Conservation (phyloP, 2,797 vertebrate genomes). For the Crocodylus rhombifer region DNA sequence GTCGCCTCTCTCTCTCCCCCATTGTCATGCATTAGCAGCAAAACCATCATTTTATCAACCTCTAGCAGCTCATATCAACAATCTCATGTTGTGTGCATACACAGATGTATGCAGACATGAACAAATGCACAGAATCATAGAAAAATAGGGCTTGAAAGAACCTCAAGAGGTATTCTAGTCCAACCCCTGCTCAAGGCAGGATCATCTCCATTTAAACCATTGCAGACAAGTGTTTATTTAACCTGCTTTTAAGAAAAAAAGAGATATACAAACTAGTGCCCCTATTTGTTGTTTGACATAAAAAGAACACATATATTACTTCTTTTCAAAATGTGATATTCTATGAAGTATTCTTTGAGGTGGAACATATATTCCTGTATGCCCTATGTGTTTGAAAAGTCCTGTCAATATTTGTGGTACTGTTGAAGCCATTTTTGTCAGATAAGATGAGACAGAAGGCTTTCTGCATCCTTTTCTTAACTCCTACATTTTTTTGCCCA, state of each 20-base stretch:
- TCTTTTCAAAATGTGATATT: background rate
- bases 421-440: background rate
- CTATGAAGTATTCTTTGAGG: background rate
- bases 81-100: conserved; percentile 5
- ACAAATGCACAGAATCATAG: too few relatives aligned
- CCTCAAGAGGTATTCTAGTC: too few relatives aligned
- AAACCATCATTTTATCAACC: conserved; percentile 60
- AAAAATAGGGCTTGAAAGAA: too few relatives aligned
- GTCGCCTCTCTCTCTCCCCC: conserved; percentile 64
- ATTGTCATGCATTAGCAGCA: conserved; percentile 20
- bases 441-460: background rate
- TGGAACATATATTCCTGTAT: fast-evolving
- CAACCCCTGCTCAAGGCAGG: too few relatives aligned
- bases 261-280: too few relatives aligned
- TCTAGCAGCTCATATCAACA: conserved; percentile 15
- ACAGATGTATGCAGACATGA: conserved; percentile 34
- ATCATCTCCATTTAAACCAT: too few relatives aligned
- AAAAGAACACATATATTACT: background rate
- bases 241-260: too few relatives aligned
- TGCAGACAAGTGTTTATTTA: too few relatives aligned
- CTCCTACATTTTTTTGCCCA: background rate
- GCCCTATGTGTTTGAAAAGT: background rate
- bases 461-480: background rate
- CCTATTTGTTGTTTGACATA: conserved; percentile 6
- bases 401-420: background rate